Conservation (phyloP, 2,888 invertebrate species). For the Criorhina ranunculi region DNA sequence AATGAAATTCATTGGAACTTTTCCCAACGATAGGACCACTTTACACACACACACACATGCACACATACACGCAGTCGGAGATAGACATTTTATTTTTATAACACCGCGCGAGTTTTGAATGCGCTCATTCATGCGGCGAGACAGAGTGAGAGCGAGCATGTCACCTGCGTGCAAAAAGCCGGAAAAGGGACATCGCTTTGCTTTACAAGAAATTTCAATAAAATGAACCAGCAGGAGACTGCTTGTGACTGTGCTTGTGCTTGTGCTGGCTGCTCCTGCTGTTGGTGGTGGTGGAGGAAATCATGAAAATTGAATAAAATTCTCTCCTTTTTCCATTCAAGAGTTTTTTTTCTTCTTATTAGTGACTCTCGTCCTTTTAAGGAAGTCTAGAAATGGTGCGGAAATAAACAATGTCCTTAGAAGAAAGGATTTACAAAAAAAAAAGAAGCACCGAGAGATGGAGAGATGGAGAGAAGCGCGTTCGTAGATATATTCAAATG, state of each 20-base stretch:
- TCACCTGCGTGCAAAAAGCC: conserved; percentile 29
- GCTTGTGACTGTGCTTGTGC: too few species aligned
- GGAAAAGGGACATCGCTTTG: conserved; percentile 40
- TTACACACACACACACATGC: conserved; percentile 5
- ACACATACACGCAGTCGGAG: not conserved
- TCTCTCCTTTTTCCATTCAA: not conserved
- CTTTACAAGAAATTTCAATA: conserved; percentile 25
- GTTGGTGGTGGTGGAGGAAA: too few species aligned
- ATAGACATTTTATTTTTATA: not conserved
- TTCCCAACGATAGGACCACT: conserved; percentile 30
- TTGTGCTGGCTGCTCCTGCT: too few species aligned
- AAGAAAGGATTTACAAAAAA: not conserved
- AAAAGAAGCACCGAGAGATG: conserved; percentile 6
- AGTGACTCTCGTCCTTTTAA: not conserved
- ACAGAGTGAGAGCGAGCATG: not conserved
- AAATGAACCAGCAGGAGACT: not conserved
- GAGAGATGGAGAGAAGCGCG: not conserved
- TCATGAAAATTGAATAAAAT: conserved; percentile 36
- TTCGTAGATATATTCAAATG: not conserved
- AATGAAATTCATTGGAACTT: conserved; percentile 45
- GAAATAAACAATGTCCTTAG: conserved; percentile 32
- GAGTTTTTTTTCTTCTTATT: not conserved
- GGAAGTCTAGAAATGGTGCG: conserved; percentile 19
- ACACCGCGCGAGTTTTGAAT: conserved; percentile 12
- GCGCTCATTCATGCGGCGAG: not conserved